Base-by-base conservation (phyloP, 2,113 vertebrate species). In the Buteo buteo region DNA sequence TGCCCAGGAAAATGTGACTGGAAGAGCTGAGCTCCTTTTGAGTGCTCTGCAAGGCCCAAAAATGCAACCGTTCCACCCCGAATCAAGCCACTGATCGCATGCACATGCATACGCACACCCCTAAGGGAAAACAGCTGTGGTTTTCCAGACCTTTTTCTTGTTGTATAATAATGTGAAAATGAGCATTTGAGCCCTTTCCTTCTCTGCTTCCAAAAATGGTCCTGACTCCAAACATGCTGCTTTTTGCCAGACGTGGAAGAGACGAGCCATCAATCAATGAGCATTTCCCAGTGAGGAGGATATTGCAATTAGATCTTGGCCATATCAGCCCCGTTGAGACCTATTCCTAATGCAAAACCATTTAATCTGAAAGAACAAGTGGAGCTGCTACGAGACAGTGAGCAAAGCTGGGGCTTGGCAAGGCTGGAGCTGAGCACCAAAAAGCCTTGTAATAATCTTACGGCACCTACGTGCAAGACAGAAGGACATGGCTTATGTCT, bases 201-300 rank as follows among this genome's bases (percentile, higher is more conserved):
- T 34, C 6, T 1, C 47, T 31, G 4, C 67, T 77, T 87, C 77
- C 42, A 7, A 1, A 76, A 36, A 59, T 2, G 3, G 26, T 65
- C 50, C 17, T 26, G 38, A 36, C 55, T 55, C n/a, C 5, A 1
- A 67, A 45, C 11, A 5, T 18, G 19, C 34, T 34, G 62, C 50
- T 40, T 36, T 40, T 49, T 38, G 10, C 61, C 52, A 15, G 36
- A 55, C 20, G 1, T 58, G 44, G 40, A 36, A 28, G 44, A 72
- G 57, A 42, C 0, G 3, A 50, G 18, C 67, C 11, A 8, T 29
- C 45, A 6, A 1, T 20, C 31, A 4, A 7, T 1, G 10, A 47
- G 25, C 10, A 3, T 52, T 20, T 45, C 62, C 71, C 64, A 16
- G 28, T 7, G 20, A 77, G 36, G 44, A 49, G 31, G 61, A 64